Percentiles rank a stretch among this genome's conserved stretches.
Conservation (phyloP, 35 echinoderm and acorn worm species). For the Ophiothrix spiculata region DNA sequence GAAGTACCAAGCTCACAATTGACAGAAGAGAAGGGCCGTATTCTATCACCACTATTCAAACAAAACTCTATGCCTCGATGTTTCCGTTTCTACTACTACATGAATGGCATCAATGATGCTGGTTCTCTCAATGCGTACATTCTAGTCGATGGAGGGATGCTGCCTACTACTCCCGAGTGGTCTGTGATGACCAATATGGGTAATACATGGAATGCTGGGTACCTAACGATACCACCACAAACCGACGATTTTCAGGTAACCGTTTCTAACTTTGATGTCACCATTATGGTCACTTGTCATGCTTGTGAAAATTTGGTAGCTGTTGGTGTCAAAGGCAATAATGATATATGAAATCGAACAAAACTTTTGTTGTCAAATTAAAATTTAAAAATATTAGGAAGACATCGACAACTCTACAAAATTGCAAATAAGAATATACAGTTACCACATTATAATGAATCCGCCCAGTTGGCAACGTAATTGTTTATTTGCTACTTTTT, state of each 20-base stretch:
- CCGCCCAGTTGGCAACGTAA: no score
- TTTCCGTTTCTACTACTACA: constrained; percentile 42
- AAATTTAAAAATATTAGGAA: no score
- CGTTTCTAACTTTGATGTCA: no score
- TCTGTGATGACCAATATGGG: constrained; percentile 11
- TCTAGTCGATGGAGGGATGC: neutral
- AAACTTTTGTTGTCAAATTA: no score
- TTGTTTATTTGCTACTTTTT: no score
- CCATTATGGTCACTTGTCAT: no score
- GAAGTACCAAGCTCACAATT: neutral
- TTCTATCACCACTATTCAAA: constrained; percentile 5
- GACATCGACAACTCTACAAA: no score
- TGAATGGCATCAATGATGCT: constrained; percentile 30
- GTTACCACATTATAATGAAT: no score
- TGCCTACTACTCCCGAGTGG: neutral
- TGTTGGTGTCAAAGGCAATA: no score
- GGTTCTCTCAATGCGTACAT: constrained; percentile 32
- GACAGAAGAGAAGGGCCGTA: neutral
- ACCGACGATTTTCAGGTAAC: constrained; percentile 19
- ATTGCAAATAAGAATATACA: no score
- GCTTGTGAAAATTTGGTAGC: no score
- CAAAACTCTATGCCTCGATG: constrained; percentile 2
- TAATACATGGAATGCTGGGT: constrained; percentile 27
- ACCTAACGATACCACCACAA: constrained; percentile 3
- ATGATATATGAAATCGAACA: no score